A percentile compares a stretch with the other conserved stretches of the same genome.
phyloP scores from a whole-genome alignment of 2,888 invertebrate species.

The Tiphia femorata region DNA sequence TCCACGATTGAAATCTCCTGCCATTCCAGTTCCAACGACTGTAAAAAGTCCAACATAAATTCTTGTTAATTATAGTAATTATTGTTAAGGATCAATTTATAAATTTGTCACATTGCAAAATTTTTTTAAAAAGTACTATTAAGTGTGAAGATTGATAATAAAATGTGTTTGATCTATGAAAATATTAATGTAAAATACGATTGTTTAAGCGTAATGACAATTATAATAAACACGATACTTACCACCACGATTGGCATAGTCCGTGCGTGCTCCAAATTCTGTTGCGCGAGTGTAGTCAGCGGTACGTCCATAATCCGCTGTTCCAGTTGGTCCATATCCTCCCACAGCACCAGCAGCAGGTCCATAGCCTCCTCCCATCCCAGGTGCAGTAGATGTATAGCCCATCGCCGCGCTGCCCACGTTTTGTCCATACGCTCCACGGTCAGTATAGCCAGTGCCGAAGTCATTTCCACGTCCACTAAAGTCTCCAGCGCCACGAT shows the following conservation, averaged over 20 bases:
- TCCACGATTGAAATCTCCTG: conserved; percentile 63
- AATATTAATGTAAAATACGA: too few species aligned
- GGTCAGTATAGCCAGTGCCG: conserved; percentile 63
- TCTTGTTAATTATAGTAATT: not conserved
- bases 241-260: conserved; percentile 59
- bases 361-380: conserved; percentile 64
- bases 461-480: conserved; percentile 62
- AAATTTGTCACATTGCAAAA: not conserved
- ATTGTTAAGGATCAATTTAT: not conserved
- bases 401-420: conserved; percentile 64
- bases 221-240: too few species aligned
- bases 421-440: conserved; percentile 64
- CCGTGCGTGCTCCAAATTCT: conserved; percentile 62
- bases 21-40: conserved; percentile 63
- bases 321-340: conserved; percentile 62
- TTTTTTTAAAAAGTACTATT: not conserved
- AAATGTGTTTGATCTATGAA: too few species aligned
- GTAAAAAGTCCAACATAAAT: conserved; percentile 25
- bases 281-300: conserved; percentile 61
- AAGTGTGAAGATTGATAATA: not conserved
- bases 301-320: conserved; percentile 62
- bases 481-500: conserved; percentile 65
- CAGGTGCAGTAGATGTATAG: conserved; percentile 60
- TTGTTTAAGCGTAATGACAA: too few species aligned
- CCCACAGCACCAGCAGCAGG: conserved; percentile 62